Evolutionary conservation across 1,140 invertebrate genomes (phyloP), one percentile per base, ranked within the genome.

Genomic region (Bombus superbus): DNA sequence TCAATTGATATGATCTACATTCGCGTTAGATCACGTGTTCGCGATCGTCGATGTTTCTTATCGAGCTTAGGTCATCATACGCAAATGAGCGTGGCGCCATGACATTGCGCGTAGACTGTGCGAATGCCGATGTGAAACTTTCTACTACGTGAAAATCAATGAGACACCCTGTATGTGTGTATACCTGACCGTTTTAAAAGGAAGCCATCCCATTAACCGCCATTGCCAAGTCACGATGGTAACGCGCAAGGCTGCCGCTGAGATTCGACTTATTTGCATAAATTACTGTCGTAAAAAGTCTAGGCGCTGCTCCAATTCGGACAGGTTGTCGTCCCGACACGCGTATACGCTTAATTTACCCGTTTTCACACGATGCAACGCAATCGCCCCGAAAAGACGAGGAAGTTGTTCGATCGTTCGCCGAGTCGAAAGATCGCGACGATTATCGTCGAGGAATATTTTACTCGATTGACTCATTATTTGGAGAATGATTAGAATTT

Each of bases 1-100:
- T 85, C 86, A 85, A 87, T 87, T 85, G 82, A 75, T 75, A 64
- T 57, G 86, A 84, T 87, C 86, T 79, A 84, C 82, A 83, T 87
- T 87, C n/a, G 35, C 76, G 15, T 2, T 75, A 15, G 53, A 76
- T 77, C 85, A 81, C 78, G 59, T 81, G 83, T 9, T 28, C 6
- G 62, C 64, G 66, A 59, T 83, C 59, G 25, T 35, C 53, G n/a
- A 9, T 47, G 71, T 32, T 82, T 71, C 11, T 38, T 64, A n/a
- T 75, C n/a, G n/a, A 40, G 11, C 11, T 64, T 44, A 35, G 81
- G 40, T 53, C 72, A 32, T 47, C 47, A 44, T 25, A 72, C 53
- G 80, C 28, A n/a, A 73, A 73, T 40, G 59, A 42, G 57, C 28
- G 44, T 38, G 68, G 53, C 38, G 78, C 44, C 47, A 35, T n/a